These are phyloP conservation scores for Pipistrellus nathusii DNA, from an alignment of 2,797 vertebrate species.

Conservation along the genomic window DNA sequence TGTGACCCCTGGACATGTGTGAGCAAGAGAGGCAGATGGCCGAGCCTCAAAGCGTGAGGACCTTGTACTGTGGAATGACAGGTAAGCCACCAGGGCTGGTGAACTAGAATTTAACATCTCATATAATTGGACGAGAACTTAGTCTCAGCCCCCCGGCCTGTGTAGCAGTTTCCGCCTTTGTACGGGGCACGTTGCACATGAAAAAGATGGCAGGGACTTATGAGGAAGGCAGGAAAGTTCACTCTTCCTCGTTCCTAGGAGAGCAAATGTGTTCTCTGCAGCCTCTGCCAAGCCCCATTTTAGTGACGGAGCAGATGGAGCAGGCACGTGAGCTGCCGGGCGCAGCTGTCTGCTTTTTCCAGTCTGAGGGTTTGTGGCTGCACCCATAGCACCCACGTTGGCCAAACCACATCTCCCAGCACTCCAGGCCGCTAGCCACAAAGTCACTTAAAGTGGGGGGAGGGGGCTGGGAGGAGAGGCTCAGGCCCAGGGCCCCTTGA, in stretches of 20 bases:
- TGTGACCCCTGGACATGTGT: neutral
- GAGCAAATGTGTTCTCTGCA: constrained; percentile 88
- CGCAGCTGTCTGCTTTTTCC: constrained; percentile 89
- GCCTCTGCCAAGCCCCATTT: constrained; percentile 86
- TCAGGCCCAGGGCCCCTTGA: constrained; percentile 66
- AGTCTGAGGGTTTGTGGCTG: constrained; percentile 87
- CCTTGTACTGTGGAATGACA: neutral
- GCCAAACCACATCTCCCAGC: constrained; percentile 83
- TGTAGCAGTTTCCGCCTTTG: constrained; percentile 50
- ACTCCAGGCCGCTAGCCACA: constrained; percentile 80
- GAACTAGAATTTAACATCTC: neutral
- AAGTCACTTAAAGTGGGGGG: constrained; percentile 73
- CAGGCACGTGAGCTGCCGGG: constrained; percentile 87
- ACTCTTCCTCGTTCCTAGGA: constrained; percentile 86
- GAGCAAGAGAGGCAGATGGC: constrained; percentile 33
- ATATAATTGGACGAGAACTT: constrained; percentile 19
- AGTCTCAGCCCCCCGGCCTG: neutral
- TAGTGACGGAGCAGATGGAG: constrained; percentile 89
- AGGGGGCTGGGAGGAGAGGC: constrained; percentile 74
- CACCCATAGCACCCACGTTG: constrained; percentile 80
- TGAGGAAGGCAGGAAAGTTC: constrained; percentile 82
- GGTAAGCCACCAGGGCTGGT: neutral
- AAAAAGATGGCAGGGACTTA: constrained; percentile 72
- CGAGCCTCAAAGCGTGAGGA: neutral
- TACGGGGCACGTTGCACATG: constrained; percentile 55